Conservation (phyloP, 2,113 vertebrate species). For the Genyomyrus donnyi region DNA sequence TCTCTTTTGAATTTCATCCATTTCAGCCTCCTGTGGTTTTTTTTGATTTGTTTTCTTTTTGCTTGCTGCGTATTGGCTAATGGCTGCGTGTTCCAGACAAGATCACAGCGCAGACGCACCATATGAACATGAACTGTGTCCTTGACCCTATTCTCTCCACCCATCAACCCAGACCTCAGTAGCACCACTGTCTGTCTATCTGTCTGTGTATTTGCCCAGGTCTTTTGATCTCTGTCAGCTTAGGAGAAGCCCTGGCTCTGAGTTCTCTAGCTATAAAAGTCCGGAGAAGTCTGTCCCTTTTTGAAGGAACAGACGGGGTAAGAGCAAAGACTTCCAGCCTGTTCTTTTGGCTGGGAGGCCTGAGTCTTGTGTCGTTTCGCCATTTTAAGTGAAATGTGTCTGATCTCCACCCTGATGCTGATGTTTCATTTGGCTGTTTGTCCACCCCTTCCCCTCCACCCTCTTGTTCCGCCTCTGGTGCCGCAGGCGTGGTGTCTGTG, state of each 20-base stretch:
- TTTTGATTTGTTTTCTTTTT: not conserved
- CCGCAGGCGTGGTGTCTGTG: slow-evolving; percentile 84
- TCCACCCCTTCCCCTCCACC: not conserved
- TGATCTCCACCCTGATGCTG: not conserved
- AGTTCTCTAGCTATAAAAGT: slow-evolving; percentile 9
- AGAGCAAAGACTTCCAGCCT: slow-evolving; percentile 6
- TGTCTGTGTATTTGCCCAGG: slow-evolving; percentile 11
- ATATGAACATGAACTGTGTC: not conserved
- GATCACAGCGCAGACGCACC: not conserved
- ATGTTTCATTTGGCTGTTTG: not conserved
- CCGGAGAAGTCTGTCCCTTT: not conserved
- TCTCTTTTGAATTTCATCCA: slow-evolving; percentile 7
- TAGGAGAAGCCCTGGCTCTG: slow-evolving; percentile 16
- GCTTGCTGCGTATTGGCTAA: not conserved
- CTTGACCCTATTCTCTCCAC: not conserved
- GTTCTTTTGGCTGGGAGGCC: slow-evolving; percentile 3
- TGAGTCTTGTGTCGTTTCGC: not conserved
- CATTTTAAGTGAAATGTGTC: not conserved
- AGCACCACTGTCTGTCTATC: not conserved
- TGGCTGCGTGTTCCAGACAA: not conserved
- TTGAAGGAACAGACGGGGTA: slow-evolving; percentile 7
- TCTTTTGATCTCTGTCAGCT: slow-evolving; percentile 19
- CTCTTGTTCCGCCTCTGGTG: slow-evolving; percentile 33
- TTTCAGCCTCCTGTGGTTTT: slow-evolving; percentile 13
- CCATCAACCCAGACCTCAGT: not conserved